Evolutionary conservation across 1,140 invertebrate species (phyloP).

Genomic region (Trichonephila clavata): DNA sequence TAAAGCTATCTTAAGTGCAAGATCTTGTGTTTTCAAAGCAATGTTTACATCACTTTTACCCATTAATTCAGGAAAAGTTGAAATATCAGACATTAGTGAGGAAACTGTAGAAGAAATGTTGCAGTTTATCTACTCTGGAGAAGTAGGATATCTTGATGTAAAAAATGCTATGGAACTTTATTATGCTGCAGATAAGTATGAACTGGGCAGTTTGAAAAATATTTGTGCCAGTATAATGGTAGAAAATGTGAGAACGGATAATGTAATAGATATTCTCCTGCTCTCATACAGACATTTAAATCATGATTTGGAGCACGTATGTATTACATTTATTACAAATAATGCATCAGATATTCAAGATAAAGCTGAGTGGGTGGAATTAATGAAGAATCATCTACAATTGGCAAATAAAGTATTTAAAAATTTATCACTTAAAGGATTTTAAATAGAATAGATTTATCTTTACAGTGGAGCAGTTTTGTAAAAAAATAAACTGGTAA

Average conservation of each 20-base stretch:
- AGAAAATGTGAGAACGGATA: neutral
- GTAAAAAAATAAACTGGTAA: no score
- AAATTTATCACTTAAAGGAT: no score
- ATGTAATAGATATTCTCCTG: neutral
- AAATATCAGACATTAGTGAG: neutral
- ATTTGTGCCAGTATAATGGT: neutral
- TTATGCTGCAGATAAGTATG: conserved; percentile 27
- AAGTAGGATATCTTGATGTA: neutral
- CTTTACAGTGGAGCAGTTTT: no score
- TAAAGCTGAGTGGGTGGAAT: neutral
- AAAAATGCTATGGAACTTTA: neutral
- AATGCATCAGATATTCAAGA: conserved; percentile 22
- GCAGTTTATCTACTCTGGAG: neutral
- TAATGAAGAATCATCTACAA: conserved; percentile 4
- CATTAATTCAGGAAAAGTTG: no score
- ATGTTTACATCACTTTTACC: neutral
- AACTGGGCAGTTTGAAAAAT: neutral
- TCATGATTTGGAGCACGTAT: neutral
- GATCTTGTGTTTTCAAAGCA: neutral
- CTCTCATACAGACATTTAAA: neutral
- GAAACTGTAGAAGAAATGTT: neutral
- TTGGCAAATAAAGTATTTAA: neutral
- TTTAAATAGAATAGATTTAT: no score
- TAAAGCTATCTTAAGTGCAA: neutral
- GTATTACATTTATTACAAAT: neutral